Base-by-base conservation (phyloP, 2,797 vertebrate species). In the Propithecus deckenii region DNA sequence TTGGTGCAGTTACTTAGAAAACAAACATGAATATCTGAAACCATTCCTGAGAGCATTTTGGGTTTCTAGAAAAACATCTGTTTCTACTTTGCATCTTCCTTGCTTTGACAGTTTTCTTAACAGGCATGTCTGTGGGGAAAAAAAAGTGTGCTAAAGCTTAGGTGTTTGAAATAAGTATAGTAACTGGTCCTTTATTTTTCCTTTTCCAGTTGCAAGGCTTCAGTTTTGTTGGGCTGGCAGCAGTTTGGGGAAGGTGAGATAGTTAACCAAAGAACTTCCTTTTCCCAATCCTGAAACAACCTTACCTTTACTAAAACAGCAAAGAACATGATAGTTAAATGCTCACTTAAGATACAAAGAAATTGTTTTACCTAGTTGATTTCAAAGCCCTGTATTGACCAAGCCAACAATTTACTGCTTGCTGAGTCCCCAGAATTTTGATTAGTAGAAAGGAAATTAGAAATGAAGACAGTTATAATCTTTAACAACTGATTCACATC, bases 81-180 rank as follows among this genome's bases (percentile, higher is more conserved):
- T 97, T 96, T 96, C 94, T 76, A 97, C 89, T 97, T 91, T 76
- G 91, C 92, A 46, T 91, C 94, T 97, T 86, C 75, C 95, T 95
- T 97, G 50, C 90, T 83, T 95, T 97, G 94, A 97, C 97, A 94
- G 88, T 96, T 97, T 96, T 96, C 96, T 93, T 96, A 94, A 92
- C 78, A 96, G 91, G 67, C 88, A 5, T 28, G 61, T 41, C 92
- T 85, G 76, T 89, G 90, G 32, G 43, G 43, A 43, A 32, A 91
- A 86, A 94, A 76, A 83, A 81, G 55, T 81, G 79, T 89, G 48
- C n/a, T 38, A 71, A 97, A 86, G 81, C 46, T 87, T 48, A 93
- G 69, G 86, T 95, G 46, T 96, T 95, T 91, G 46, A 92, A 84
- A 48, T 50, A 76, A 67, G 46, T 15, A 2, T n/a, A 41, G 92